Evolutionary conservation across 2,113 vertebrate genomes (phyloP).

Genomic region (Thamnaconus septentrionalis): DNA sequence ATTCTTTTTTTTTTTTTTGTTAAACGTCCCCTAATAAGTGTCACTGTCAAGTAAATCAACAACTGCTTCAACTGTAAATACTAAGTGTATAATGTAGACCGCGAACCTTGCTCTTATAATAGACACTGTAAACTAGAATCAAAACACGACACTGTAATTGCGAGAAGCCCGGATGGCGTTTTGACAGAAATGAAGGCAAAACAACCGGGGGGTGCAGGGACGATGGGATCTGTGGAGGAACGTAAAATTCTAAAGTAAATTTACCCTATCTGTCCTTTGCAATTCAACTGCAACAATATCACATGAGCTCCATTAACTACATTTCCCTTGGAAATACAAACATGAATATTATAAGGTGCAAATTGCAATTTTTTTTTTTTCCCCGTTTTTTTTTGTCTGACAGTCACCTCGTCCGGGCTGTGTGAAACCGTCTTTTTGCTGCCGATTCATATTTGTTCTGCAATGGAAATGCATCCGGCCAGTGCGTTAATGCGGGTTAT

Average conservation of each 20-base stretch:
- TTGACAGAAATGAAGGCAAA: constrained; percentile 36
- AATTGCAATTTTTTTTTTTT: constrained; percentile 62
- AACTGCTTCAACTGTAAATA: constrained; percentile 42
- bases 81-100: constrained; percentile 50
- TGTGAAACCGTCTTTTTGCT: constrained; percentile 41
- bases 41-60: constrained; percentile 51
- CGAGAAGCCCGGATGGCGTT: not conserved
- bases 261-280: constrained; percentile 82
- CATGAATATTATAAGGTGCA: constrained; percentile 79
- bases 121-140: constrained; percentile 49
- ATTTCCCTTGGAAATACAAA: constrained; percentile 85
- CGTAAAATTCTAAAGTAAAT: constrained; percentile 67
- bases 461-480: constrained; percentile 64
- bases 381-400: constrained; percentile 59
- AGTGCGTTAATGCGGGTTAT: constrained; percentile 44
- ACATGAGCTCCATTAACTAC: constrained; percentile 81
- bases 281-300: constrained; percentile 86
- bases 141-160: constrained; percentile 34
- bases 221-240: constrained; percentile 50
- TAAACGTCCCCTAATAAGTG: constrained; percentile 26
- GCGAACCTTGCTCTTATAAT: constrained; percentile 50
- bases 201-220: constrained; percentile 46
- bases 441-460: constrained; percentile 69
- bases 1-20: too few relatives aligned
- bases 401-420: constrained; percentile 57